Conservation (phyloP, 1,140 invertebrate genomes). For the Drosophila bocki region DNA sequence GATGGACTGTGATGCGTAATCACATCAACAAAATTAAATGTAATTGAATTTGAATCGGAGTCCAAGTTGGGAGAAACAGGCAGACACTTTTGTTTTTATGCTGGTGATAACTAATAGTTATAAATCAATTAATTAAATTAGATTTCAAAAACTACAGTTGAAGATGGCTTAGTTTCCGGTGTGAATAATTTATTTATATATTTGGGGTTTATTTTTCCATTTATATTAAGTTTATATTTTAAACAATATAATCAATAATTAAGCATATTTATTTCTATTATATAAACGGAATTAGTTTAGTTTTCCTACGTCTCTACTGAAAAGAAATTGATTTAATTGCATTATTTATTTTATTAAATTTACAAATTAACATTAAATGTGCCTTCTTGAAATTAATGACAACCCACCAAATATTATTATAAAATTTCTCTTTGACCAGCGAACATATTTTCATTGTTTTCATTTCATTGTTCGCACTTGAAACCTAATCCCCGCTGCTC, state of each 20-base stretch:
- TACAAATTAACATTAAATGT: background rate
- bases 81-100: conserved; percentile 6
- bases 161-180: background rate
- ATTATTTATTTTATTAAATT: background rate
- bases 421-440: background rate
- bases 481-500: conserved; percentile 19
- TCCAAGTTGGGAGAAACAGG: background rate
- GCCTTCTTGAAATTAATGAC: background rate
- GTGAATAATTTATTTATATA: background rate
- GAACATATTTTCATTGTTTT: background rate
- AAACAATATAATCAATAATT: too few species aligned
- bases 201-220: background rate
- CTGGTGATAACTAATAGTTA: background rate
- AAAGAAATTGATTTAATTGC: too few species aligned
- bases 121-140: background rate
- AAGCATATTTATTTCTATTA: too few species aligned
- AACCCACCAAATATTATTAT: background rate
- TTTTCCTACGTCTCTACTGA: too few species aligned
- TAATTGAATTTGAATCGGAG: conserved; percentile 1
- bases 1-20: conserved; percentile 20
- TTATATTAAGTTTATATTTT: too few species aligned
- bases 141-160: too few species aligned
- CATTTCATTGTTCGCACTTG: conserved; percentile 11
- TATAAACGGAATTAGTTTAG: too few species aligned
- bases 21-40: conserved; percentile 25